Conservation (phyloP, 2,888 invertebrate genomes). For the Rhingia campestris region DNA sequence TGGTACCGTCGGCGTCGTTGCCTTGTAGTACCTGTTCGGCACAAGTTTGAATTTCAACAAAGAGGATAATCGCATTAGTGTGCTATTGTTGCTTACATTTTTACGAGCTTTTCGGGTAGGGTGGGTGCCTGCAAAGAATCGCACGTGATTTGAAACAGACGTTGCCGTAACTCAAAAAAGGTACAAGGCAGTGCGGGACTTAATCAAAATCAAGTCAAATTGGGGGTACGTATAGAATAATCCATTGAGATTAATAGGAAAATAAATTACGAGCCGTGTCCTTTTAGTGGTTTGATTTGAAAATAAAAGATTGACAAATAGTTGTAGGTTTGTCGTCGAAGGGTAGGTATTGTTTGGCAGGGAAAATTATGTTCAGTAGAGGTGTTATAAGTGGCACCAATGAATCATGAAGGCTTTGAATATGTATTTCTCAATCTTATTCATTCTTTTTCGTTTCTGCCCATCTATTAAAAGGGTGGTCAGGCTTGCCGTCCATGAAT, state of each 20-base stretch:
- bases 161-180: not conserved
- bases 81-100: conserved; percentile 41
- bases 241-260: conserved; percentile 24
- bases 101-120: not conserved
- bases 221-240: not conserved
- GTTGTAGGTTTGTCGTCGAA: too few species aligned
- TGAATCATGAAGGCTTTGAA: too few species aligned
- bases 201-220: conserved; percentile 31
- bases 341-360: too few species aligned
- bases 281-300: conserved; percentile 10
- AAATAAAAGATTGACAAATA: too few species aligned
- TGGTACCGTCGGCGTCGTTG: not conserved
- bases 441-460: too few species aligned
- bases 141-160: conserved; percentile 45
- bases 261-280: conserved; percentile 25
- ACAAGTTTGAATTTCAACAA: conserved; percentile 57
- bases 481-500: too few species aligned
- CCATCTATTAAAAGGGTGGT: too few species aligned
- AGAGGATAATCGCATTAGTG: conserved; percentile 55
- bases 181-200: not conserved
- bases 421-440: too few species aligned
- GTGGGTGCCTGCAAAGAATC: conserved; percentile 18
- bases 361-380: too few species aligned
- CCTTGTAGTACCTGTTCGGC: not conserved
- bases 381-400: too few species aligned